Evolutionary conservation across 2,797 vertebrate species (phyloP), one percentile per base, ranked within the genome.

Genomic region (Betta splendens): DNA sequence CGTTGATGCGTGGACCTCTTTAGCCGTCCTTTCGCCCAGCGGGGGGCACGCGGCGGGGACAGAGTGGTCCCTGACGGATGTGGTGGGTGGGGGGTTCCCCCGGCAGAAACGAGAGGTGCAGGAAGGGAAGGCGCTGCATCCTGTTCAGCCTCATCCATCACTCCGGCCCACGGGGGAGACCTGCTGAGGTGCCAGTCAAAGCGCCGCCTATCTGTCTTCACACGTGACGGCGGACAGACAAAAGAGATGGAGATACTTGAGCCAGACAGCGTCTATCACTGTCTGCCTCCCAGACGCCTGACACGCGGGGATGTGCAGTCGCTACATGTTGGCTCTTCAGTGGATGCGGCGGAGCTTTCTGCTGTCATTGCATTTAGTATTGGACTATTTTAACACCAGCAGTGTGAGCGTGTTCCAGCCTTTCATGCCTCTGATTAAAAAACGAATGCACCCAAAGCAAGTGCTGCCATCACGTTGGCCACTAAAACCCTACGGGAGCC

Each of bases 111-210:
- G 64, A 69, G 79, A 78, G 79, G 66, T 44, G 74, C 76, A 81
- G 80, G 80, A 85, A 78, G 73, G 77, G 81, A 81, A 64, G 79
- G 75, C 31, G 64, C 75, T 15, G 82, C 89, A 91, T 93, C 92
- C 91, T 93, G 91, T 89, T 70, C 42, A 5, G 65, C 60, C 81
- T 93, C 90, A 79, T 93, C 87, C 89, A 45, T 93, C 92, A 91
- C 72, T 13, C n/a, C 37, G 4, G 56, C 80, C 61, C 81, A 59
- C 74, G 9, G 64, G n/a, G 82, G 90, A 63, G 70, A 60, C 62
- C 85, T 29, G 72, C 63, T 69, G 54, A 70, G 53, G 80, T 37
- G 86, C 75, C 89, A 40, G 69, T 92, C 90, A 90, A 49, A 69
- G 53, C 4, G 59, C 60, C 69, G 51, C 63, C 86, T 69, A 87